Conservation (phyloP, 2,888 invertebrate species). For the Synanthedon vespiformis region DNA sequence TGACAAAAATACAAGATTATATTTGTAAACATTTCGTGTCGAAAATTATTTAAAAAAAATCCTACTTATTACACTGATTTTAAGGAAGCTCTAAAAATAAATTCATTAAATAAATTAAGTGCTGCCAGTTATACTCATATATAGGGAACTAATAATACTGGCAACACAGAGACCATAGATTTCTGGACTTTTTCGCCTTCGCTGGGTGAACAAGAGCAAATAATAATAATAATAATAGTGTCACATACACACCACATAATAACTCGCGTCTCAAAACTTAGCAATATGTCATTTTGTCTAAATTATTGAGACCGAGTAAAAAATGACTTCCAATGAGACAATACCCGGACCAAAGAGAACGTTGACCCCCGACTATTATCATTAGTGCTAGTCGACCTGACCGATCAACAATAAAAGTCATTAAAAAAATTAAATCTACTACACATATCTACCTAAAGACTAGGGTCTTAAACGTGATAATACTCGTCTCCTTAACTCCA, state of each 20-base stretch:
- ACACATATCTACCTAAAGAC: conserved; percentile 54
- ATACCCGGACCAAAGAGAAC: conserved; percentile 7
- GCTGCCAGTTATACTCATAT: not conserved
- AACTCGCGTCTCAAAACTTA: too few relatives aligned
- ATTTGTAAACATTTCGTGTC: too few relatives aligned
- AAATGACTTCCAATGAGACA: not conserved
- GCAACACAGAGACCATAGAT: too few relatives aligned
- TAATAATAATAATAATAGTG: too few relatives aligned
- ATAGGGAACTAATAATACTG: too few relatives aligned
- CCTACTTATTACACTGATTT: conserved; percentile 11
- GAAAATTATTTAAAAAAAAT: too few relatives aligned
- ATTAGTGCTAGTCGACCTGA: too few relatives aligned
- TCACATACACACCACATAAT: too few relatives aligned
- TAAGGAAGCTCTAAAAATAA: conserved; percentile 25
- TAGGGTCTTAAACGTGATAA: conserved; percentile 51
- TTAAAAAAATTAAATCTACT: conserved; percentile 35
- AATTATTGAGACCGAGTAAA: not conserved
- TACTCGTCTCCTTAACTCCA: conserved; percentile 24
- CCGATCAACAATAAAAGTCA: too few relatives aligned
- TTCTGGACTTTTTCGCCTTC: not conserved
- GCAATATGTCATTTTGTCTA: not conserved
- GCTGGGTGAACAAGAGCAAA: too few relatives aligned
- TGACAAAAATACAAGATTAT: not conserved
- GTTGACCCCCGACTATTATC: too few relatives aligned
- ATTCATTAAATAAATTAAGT: not conserved